Percentiles rank a stretch among this genome's conserved stretches.
Conservation (phyloP, 2,888 invertebrate species). For the Drosophila yooni region DNA sequence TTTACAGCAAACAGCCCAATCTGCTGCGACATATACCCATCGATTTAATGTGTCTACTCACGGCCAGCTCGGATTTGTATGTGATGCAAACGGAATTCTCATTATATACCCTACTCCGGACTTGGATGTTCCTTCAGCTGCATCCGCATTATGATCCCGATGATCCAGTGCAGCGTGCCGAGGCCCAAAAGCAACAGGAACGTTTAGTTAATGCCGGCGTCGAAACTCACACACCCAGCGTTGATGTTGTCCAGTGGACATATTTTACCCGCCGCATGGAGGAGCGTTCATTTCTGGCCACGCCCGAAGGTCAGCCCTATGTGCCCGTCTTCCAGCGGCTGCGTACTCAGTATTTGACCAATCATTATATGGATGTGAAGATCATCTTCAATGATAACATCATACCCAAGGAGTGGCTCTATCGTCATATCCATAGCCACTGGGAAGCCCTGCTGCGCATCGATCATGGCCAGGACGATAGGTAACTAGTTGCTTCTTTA, state of each 20-base stretch:
- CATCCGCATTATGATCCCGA: constrained; percentile 86
- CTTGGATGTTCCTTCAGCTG: constrained; percentile 88
- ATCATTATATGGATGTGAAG: constrained; percentile 89
- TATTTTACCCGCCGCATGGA: constrained; percentile 82
- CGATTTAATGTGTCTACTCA: constrained; percentile 88
- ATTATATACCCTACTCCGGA: constrained; percentile 89
- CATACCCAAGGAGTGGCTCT: constrained; percentile 89
- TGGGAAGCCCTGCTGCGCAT: constrained; percentile 90
- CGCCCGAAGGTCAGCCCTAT: constrained; percentile 87
- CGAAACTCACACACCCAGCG: constrained; percentile 57
- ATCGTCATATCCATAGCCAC: constrained; percentile 88
- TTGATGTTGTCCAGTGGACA: constrained; percentile 77
- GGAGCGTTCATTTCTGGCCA: constrained; percentile 87
- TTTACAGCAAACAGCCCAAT: constrained; percentile 86
- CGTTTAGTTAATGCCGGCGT: constrained; percentile 62
- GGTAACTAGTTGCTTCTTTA: constrained; percentile 85
- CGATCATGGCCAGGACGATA: constrained; percentile 89
- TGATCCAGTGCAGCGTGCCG: constrained; percentile 67
- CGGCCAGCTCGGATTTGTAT: constrained; percentile 88
- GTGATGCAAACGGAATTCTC: constrained; percentile 93
- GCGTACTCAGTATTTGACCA: constrained; percentile 89
- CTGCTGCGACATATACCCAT: constrained; percentile 88
- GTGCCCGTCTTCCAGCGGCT: constrained; percentile 88
- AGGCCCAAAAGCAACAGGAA: constrained; percentile 62
- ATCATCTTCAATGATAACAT: constrained; percentile 89